Evolutionary conservation across 1,140 invertebrate species (phyloP).

Genomic region (Copidosoma floridanum): DNA sequence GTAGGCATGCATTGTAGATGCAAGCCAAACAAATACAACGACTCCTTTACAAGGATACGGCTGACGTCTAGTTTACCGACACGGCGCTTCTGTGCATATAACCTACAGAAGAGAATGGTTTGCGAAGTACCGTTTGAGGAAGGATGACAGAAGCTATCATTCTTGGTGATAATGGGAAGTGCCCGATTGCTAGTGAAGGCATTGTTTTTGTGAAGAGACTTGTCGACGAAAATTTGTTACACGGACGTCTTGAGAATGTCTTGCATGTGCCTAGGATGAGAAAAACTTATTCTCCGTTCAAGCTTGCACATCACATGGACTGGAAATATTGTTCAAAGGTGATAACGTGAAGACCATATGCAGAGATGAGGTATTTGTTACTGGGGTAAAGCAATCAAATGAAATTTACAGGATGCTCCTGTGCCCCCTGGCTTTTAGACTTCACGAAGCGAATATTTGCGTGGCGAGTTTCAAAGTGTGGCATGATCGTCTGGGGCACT

Average conservation of each 20-base stretch:
- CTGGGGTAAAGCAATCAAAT: conserved; percentile 22
- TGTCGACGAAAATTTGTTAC: conserved; percentile 12
- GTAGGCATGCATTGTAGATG: too few relatives aligned
- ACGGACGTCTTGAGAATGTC: conserved; percentile 19
- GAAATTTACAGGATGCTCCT: conserved; percentile 23
- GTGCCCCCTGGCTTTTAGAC: background rate
- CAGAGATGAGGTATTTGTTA: conserved; percentile 15
- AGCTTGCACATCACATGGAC: conserved; percentile 23
- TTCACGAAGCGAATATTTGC: background rate
- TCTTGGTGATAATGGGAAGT: background rate
- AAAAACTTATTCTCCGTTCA: conserved; percentile 31
- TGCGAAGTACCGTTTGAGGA: background rate
- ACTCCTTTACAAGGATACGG: background rate
- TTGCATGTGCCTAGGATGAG: conserved; percentile 20
- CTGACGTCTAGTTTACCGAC: background rate
- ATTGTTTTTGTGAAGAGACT: conserved; percentile 12
- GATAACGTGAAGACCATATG: background rate
- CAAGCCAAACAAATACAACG: too few relatives aligned
- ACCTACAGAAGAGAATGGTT: background rate
- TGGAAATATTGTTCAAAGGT: background rate
- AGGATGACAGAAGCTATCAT: background rate
- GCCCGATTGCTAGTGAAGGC: conserved; percentile 8
- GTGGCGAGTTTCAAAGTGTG: background rate
- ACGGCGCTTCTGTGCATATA: background rate
- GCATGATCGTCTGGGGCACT: conserved; percentile 15